Evolutionary conservation across 1,140 invertebrate genomes (phyloP).

Genomic region (Chionoecetes opilio): DNA sequence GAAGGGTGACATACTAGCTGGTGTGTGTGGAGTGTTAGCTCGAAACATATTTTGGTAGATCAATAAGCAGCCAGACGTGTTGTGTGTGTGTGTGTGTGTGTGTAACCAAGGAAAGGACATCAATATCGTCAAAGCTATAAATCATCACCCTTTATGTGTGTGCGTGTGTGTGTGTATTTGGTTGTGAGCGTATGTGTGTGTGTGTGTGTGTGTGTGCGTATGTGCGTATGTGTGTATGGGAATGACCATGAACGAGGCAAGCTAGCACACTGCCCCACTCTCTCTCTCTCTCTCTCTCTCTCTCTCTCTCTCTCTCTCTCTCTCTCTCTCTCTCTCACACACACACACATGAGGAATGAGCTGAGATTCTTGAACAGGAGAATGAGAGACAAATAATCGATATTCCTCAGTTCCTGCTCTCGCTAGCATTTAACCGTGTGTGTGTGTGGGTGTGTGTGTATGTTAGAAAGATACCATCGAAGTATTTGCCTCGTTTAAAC

Average conservation of each 20-base stretch:
- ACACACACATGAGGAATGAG: not conserved
- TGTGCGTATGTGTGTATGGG: not conserved
- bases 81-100: conserved; percentile 32
- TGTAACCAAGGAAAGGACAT: conserved; percentile 4
- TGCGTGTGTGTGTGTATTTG: conserved; percentile 14
- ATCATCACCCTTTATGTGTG: not conserved
- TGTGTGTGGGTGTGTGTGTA: no score
- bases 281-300: conserved; percentile 27
- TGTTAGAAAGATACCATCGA: no score
- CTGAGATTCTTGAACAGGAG: no score
- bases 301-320: conserved; percentile 15
- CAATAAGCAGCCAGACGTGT: not conserved
- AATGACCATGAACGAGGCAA: not conserved
- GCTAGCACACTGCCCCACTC: not conserved
- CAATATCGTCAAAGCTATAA: not conserved
- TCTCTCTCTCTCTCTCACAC: conserved; percentile 25
- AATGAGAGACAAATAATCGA: no score
- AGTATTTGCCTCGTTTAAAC: no score
- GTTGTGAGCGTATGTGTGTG: conserved; percentile 13
- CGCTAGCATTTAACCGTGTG: no score
- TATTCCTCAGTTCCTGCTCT: not conserved
- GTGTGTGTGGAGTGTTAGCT: not conserved
- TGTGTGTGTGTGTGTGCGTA: conserved; percentile 13
- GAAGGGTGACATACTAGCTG: no score
- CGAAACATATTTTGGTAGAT: not conserved